Base-by-base conservation (phyloP, 2,113 vertebrate species). In the Xiphophorus couchianus region DNA sequence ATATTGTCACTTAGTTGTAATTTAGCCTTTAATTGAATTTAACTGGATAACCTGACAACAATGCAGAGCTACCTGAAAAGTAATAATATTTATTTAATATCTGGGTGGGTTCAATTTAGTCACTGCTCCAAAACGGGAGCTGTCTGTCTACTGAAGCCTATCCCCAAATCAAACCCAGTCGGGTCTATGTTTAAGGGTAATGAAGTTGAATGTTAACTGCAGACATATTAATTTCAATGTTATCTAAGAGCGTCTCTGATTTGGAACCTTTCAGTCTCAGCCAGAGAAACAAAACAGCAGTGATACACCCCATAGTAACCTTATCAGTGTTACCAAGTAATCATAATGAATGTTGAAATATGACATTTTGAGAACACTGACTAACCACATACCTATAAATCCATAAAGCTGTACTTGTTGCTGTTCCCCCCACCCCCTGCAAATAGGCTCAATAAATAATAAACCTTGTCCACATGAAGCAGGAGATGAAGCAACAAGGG, bases 391-490 rank as follows among this genome's bases (percentile, higher is more conserved):
- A 61, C 31, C 25, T 66, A 44, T 77, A 77, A 76, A 73, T 71
- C 28, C 62, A 86, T 76, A 64, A 83, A 85, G 39, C 29, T 2
- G 5, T 27, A 14, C 19, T 28, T 71, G 48, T 12, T 14, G 48
- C 54, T 39, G 35, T 44, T 39, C 19, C 11, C 67, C 39, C 31
- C 14, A 37, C 27, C 9, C 65, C 39, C 31, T 17, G 17, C 14
- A 80, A 78, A 31, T 51, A 77, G 64, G 35, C 25, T 9, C 37
- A 60, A 85, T 85, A 89, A 88, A 86, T 91, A 73, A 88, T 91
- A 82, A 86, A 89, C 82, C 66, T 73, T 1, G 5, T 3, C 66
- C 68, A 73, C 28, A 72, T 69, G 60, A 78, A 65, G 29, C n/a
- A 1, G 69, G 30, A 73, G 42, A 44, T 58, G 71, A 29, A 58